Evolutionary conservation across 2,888 invertebrate species (phyloP).

Genomic region (Noctua comes): DNA sequence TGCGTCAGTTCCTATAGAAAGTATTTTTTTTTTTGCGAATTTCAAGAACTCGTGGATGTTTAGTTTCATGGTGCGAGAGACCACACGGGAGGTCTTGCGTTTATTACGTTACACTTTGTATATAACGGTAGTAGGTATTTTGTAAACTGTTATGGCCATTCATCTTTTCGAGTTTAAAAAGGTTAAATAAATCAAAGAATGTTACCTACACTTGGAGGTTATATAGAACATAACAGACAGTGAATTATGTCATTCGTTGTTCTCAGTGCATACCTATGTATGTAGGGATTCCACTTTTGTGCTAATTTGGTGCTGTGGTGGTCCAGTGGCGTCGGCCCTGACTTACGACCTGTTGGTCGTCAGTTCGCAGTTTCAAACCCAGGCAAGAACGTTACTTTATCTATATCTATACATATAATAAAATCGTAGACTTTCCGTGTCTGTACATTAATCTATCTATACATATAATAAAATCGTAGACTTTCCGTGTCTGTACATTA

Average conservation of each 20-base stretch:
- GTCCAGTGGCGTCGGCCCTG: not conserved
- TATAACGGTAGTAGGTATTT: not conserved
- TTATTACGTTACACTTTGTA: too few species aligned
- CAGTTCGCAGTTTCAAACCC: not conserved
- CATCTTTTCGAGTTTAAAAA: too few species aligned
- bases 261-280: not conserved
- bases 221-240: not conserved
- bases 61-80: too few species aligned
- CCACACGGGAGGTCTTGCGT: too few species aligned
- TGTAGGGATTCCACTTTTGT: not conserved
- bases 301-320: not conserved
- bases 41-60: too few species aligned
- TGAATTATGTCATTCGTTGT: constrained; percentile 1
- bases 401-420: too few species aligned
- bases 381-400: not conserved
- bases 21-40: too few species aligned
- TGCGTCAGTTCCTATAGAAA: too few species aligned
- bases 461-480: too few species aligned
- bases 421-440: too few species aligned
- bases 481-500: too few species aligned
- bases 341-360: not conserved
- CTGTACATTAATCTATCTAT: too few species aligned
- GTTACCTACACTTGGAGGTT: not conserved
- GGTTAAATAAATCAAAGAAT: not conserved
- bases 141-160: not conserved